Evolutionary conservation across 2,888 invertebrate genomes (phyloP).

Genomic region (Drosophila nigricruria): DNA sequence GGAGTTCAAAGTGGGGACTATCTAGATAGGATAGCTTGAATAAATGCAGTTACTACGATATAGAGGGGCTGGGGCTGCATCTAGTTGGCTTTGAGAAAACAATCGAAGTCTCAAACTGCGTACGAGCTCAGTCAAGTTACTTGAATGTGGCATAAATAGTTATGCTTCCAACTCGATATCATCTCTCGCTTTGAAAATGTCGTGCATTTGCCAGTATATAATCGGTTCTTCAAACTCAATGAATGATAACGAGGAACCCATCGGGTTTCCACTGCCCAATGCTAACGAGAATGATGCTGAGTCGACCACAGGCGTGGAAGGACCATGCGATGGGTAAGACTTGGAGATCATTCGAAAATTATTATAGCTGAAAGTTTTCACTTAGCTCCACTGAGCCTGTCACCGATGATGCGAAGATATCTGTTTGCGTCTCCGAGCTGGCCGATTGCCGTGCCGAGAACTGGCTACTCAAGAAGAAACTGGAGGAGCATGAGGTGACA

Average conservation of each 20-base stretch:
- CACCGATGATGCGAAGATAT: slow-evolving; percentile 26
- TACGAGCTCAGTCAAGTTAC: neutral
- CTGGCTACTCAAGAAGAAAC: slow-evolving; percentile 76
- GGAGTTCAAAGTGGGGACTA: neutral
- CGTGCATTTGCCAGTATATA: slow-evolving; percentile 61
- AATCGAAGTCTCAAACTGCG: slow-evolving; percentile 1
- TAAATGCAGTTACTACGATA: slow-evolving; percentile 4
- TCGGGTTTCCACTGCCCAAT: slow-evolving; percentile 2
- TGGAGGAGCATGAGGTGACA: slow-evolving; percentile 69
- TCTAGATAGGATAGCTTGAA: slow-evolving; percentile 3
- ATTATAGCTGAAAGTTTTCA: neutral
- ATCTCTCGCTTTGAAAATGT: slow-evolving; percentile 38
- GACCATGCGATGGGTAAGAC: slow-evolving; percentile 14
- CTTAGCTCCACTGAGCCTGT: slow-evolving; percentile 7
- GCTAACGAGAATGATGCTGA: neutral
- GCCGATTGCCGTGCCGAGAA: slow-evolving; percentile 77
- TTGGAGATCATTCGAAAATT: neutral
- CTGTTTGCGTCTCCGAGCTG: slow-evolving; percentile 74
- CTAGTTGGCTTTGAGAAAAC: slow-evolving; percentile 2
- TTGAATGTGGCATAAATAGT: neutral
- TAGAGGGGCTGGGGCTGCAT: neutral
- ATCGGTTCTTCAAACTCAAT: slow-evolving; percentile 9
- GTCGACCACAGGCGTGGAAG: neutral
- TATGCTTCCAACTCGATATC: slow-evolving; percentile 12
- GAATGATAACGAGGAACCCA: neutral